These are phyloP conservation scores for Aulostomus chinensis DNA, from an alignment of 2,797 vertebrate genomes.

Conservation along the genomic window DNA sequence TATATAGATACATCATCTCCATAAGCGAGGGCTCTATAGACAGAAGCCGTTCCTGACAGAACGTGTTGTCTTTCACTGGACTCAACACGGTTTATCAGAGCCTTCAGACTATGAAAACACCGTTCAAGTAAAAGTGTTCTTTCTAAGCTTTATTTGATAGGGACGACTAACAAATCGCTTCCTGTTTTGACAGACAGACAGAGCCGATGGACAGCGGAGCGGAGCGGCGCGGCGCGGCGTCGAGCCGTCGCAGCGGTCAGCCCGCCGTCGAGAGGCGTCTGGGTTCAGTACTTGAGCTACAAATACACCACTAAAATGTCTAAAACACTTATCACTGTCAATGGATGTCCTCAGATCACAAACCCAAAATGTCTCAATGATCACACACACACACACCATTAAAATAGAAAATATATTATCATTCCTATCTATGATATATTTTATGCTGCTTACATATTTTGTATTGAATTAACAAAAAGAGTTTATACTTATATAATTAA, in stretches of 20 bases:
- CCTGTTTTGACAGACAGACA: constrained; percentile 63
- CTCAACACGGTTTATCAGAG: no score
- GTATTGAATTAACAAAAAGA: constrained; percentile 4
- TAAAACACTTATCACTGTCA: constrained; percentile 37
- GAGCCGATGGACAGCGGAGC: constrained; percentile 48
- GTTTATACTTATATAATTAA: constrained; percentile 30
- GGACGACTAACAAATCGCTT: constrained; percentile 46
- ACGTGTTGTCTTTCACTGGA: no score
- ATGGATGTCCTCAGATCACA: constrained; percentile 24
- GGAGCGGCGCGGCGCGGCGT: constrained; percentile 6
- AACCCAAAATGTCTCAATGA: constrained; percentile 14
- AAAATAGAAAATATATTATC: constrained; percentile 21
- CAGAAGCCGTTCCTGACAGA: no score
- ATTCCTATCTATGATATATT: constrained; percentile 35
- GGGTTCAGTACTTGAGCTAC: constrained; percentile 49
- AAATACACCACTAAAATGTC: constrained; percentile 61
- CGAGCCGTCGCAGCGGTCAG: constrained; percentile 18
- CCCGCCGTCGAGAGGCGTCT: constrained; percentile 49
- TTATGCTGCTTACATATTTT: constrained; percentile 41
- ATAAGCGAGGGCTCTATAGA: constrained; percentile 24
- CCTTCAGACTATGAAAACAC: no score
- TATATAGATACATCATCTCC: constrained; percentile 36
- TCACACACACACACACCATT: constrained; percentile 12
- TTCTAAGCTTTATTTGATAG: no score
- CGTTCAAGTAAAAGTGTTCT: no score